A percentile compares a stretch with the other conserved stretches of the same genome.
Conservation (phyloP, 2,797 vertebrate species). For the Sparus aurata region DNA sequence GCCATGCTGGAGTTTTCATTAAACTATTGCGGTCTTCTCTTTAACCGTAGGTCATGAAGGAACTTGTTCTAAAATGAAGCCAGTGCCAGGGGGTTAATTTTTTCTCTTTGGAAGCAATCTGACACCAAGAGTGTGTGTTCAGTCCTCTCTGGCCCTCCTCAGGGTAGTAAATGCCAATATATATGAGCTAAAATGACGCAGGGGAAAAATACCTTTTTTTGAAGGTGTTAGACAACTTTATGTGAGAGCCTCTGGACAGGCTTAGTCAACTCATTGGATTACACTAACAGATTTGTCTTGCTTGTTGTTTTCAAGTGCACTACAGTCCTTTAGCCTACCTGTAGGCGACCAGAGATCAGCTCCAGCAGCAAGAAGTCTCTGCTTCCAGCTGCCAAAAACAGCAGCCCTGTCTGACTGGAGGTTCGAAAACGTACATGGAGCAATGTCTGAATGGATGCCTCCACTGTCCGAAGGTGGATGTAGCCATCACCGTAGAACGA, state of each 20-base stretch:
- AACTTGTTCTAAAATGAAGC: slow-evolving; percentile 75
- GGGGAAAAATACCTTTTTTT: slow-evolving; percentile 33
- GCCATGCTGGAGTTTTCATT: slow-evolving; percentile 38
- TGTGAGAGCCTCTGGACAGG: neutral
- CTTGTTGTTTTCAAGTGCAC: neutral
- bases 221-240: slow-evolving; percentile 13
- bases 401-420: slow-evolving; percentile 85
- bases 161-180: slow-evolving; percentile 55
- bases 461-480: slow-evolving; percentile 85
- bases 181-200: slow-evolving; percentile 35
- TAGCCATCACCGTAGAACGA: slow-evolving; percentile 94
- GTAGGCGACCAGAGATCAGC: slow-evolving; percentile 86
- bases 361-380: slow-evolving; percentile 89
- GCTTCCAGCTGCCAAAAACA: slow-evolving; percentile 90
- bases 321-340: slow-evolving; percentile 72
- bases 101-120: slow-evolving; percentile 60
- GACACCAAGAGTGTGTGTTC: slow-evolving; percentile 58
- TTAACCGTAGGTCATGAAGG: slow-evolving; percentile 66
- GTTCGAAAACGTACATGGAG: slow-evolving; percentile 90
- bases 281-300: neutral
- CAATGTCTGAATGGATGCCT: slow-evolving; percentile 82
- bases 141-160: slow-evolving; percentile 49
- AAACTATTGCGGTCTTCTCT: slow-evolving; percentile 43
- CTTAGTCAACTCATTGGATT: neutral
- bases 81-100: slow-evolving; percentile 51